Evolutionary conservation across 2,888 invertebrate genomes (phyloP).

Genomic region (Torymus aiolomorphi): DNA sequence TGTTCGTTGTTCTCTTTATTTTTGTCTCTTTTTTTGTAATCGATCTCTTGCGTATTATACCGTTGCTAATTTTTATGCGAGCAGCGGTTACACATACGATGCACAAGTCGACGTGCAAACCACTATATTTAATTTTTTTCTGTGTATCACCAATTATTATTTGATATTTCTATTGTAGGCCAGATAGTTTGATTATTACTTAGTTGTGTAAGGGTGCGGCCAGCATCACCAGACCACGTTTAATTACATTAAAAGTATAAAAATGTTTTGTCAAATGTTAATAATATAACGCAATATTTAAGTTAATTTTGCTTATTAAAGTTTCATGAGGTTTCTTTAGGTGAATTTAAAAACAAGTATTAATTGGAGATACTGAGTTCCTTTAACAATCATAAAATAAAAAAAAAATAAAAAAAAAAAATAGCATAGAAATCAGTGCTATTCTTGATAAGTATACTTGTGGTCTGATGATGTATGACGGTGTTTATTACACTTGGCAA

Average conservation of each 20-base stretch:
- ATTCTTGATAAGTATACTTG: constrained; percentile 32
- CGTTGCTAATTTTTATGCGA: constrained; percentile 59
- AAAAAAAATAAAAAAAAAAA: neutral
- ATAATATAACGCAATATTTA: constrained; percentile 19
- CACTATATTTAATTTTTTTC: constrained; percentile 66
- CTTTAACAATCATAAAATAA: constrained; percentile 9
- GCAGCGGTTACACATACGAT: constrained; percentile 55
- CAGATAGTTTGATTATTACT: constrained; percentile 71
- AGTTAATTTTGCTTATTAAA: constrained; percentile 32
- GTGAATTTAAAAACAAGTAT: constrained; percentile 26
- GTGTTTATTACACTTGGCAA: constrained; percentile 63
- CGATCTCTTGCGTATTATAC: constrained; percentile 69
- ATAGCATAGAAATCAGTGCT: neutral
- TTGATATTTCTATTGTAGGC: constrained; percentile 73
- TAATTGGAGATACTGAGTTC: constrained; percentile 20
- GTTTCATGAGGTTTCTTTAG: constrained; percentile 34
- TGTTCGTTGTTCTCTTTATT: constrained; percentile 58
- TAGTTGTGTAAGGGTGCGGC: constrained; percentile 68
- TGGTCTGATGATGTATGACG: constrained; percentile 63
- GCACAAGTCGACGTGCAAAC: constrained; percentile 55
- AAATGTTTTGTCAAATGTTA: neutral
- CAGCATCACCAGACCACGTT: constrained; percentile 67
- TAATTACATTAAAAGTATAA: constrained; percentile 34
- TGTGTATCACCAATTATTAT: constrained; percentile 68
- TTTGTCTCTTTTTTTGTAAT: constrained; percentile 65